Evolutionary conservation across 2,888 invertebrate species (phyloP).

Genomic region (Xestia rhomboidea): DNA sequence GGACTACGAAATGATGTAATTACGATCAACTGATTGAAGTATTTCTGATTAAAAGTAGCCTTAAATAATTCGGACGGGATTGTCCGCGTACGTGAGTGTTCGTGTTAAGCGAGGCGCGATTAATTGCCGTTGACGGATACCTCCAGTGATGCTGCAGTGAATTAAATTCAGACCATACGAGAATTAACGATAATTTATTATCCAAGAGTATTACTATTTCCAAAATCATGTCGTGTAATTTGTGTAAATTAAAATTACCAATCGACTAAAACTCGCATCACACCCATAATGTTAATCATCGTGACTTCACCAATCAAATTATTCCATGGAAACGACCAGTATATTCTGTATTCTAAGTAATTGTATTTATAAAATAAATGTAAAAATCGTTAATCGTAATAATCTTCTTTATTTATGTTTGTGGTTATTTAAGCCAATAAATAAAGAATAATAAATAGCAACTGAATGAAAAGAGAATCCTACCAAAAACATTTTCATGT

Average conservation of each 20-base stretch:
- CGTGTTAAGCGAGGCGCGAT: slow-evolving; percentile 6
- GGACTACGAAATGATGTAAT: slow-evolving; percentile 25
- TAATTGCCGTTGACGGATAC: slow-evolving; percentile 14
- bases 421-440: too few species aligned
- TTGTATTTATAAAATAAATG: not conserved
- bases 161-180: not conserved
- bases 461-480: not conserved
- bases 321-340: not conserved
- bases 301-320: not conserved
- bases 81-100: not conserved
- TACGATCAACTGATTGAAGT: slow-evolving; percentile 29
- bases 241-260: not conserved
- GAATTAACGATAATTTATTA: not conserved
- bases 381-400: too few species aligned
- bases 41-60: slow-evolving; percentile 33
- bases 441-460: not conserved
- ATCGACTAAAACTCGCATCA: not conserved
- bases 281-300: too few species aligned
- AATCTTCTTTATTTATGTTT: too few species aligned
- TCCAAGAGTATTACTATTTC: not conserved
- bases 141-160: not conserved
- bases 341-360: not conserved
- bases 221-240: not conserved
- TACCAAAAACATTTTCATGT: too few species aligned
- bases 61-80: slow-evolving; percentile 16